These are phyloP conservation scores for Meloe dianella DNA, from an alignment of 2,888 invertebrate species.

Conservation along the genomic window DNA sequence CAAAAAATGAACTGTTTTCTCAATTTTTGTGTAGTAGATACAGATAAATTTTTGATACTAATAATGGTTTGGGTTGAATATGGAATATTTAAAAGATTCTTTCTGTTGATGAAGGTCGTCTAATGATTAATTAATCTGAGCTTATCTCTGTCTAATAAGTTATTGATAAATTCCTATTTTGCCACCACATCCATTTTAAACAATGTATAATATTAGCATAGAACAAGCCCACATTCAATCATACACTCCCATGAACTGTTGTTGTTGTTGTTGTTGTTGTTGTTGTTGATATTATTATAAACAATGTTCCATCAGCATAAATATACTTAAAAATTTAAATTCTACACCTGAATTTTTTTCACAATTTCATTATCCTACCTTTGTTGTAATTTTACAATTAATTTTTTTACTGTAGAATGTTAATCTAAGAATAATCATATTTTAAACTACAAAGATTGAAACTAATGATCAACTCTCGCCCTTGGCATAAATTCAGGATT, in stretches of 20 bases:
- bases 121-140: neutral
- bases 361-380: neutral
- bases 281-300: neutral
- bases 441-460: neutral
- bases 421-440: neutral
- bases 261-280: neutral
- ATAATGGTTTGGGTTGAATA: neutral
- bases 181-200: neutral
- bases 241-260: neutral
- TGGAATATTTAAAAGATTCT: neutral
- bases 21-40: neutral
- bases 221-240: neutral
- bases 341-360: neutral
- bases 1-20: neutral
- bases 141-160: too few species aligned
- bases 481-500: neutral
- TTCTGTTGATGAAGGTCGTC: neutral
- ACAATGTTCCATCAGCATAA: conserved; percentile 9
- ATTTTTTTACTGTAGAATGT: neutral
- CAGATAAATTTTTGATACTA: neutral
- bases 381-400: neutral
- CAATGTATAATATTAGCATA: conserved; percentile 3
- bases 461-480: neutral
- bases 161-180: too few species aligned
- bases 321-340: neutral